Base-by-base conservation (phyloP, 2,113 vertebrate species). In the Corythaeola cristata region DNA sequence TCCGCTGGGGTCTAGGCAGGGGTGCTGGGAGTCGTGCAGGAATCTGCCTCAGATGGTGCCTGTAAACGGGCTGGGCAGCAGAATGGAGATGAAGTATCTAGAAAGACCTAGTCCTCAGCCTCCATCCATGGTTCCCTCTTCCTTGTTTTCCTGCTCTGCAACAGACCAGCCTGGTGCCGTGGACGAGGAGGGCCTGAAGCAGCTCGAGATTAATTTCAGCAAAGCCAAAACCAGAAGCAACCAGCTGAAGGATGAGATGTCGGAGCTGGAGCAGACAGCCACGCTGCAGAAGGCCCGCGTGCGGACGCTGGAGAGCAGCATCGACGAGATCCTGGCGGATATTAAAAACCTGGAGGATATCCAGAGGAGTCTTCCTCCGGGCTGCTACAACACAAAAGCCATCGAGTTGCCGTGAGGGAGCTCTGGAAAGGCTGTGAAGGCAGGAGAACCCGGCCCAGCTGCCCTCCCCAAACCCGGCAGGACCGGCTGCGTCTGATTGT, bases 291-390 rank as follows among this genome's bases (percentile, higher is more conserved):
- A 83, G 63, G 89, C 88, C 35, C 95, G 60, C 18, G 96, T 99
- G n/a, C 26, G 0, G 16, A 39, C 5, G 0, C 96, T 99, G 93
- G 96, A 99, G 62, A 81, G 3, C 13, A 98, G 98, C 97, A 99
- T 99, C 3, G 95, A 97, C 8, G 96, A 82, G 80, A 98, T 99
- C 95, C 94, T 98, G 90, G 90, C 68, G 1, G 99, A 99, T 85
- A 98, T 99, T 59, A 77, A 85, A 44, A 99, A 99, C 98, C 97
- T 99, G 95, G 97, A 99, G 95, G 96, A 98, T n/a, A 99, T 99
- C 82, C 93, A 97, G 66, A 78, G 20, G 5, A 96, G 90, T 67
- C 93, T 99, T 91, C 99, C 99, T 28, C 23, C 35, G 0, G 98
- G 98, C 56, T 99, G 99, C 96, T 99, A 95, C 90, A 99, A 99